Percentiles rank a stretch among this genome's conserved stretches.
Conservation (phyloP, 1,140 invertebrate species). For the Akabosia matsudoensis region DNA sequence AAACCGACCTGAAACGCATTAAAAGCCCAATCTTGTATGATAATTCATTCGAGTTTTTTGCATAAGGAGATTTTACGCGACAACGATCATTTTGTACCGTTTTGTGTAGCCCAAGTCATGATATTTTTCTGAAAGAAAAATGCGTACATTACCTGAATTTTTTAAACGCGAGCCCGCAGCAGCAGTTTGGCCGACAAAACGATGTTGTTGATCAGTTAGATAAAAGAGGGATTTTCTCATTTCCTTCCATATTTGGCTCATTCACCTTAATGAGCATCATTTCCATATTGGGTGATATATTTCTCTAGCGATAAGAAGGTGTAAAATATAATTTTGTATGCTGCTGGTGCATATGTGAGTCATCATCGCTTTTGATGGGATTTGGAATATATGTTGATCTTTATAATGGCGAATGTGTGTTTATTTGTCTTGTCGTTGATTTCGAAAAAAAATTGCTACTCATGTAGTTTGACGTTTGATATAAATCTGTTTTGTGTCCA, state of each 20-base stretch:
- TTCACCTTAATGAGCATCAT: not conserved
- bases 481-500: not conserved
- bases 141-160: not conserved
- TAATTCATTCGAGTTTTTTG: too few species aligned
- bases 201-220: not conserved
- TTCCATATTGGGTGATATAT: not conserved
- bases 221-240: constrained; percentile 4
- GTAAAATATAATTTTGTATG: not conserved
- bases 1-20: too few species aligned
- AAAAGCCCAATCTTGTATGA: too few species aligned
- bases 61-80: too few species aligned
- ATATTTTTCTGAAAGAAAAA: too few species aligned
- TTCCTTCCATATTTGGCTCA: constrained; percentile 1
- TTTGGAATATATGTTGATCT: too few species aligned
- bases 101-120: too few species aligned
- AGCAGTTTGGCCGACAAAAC: not conserved
- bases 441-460: not conserved
- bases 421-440: not conserved
- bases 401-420: not conserved
- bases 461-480: not conserved
- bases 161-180: not conserved
- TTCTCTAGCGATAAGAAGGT: not conserved
- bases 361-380: not conserved
- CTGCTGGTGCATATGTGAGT: not conserved
- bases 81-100: too few species aligned